These are phyloP conservation scores for Metridium senile DNA, from an alignment of 92 coral and sea anemone genomes.

Conservation along the genomic window DNA sequence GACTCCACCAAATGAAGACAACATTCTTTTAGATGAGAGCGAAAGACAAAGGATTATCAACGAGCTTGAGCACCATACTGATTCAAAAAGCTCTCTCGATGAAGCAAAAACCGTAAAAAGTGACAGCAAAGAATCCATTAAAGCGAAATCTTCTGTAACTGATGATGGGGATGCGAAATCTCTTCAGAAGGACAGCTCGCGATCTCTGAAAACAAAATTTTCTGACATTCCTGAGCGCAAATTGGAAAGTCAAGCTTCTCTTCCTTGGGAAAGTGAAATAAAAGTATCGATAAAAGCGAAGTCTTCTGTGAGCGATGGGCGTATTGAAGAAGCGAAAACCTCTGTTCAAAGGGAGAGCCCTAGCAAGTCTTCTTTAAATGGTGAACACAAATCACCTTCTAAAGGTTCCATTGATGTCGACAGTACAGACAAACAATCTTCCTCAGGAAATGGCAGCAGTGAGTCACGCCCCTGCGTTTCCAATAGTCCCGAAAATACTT, in stretches of 20 bases:
- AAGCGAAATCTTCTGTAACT: neutral
- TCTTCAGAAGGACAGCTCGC: neutral
- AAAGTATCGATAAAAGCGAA: neutral
- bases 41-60: slow-evolving; percentile 19
- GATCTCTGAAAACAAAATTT: neutral
- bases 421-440: neutral
- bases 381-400: neutral
- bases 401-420: neutral
- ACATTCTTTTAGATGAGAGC: slow-evolving; percentile 19
- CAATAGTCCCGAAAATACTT: neutral
- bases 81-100: neutral
- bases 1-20: slow-evolving; percentile 42
- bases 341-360: neutral
- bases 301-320: neutral
- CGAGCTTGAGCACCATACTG: slow-evolving; percentile 13
- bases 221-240: neutral
- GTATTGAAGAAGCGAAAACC: neutral
- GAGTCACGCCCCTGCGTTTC: neutral
- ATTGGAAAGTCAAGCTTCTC: too few species aligned
- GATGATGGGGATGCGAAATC: neutral
- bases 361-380: neutral
- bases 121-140: neutral
- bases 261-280: neutral
- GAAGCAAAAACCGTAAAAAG: neutral
- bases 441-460: neutral